Evolutionary conservation across 2,797 vertebrate genomes (phyloP), one percentile per base, ranked within the genome.

Genomic region (Sarcoramphus papa): DNA sequence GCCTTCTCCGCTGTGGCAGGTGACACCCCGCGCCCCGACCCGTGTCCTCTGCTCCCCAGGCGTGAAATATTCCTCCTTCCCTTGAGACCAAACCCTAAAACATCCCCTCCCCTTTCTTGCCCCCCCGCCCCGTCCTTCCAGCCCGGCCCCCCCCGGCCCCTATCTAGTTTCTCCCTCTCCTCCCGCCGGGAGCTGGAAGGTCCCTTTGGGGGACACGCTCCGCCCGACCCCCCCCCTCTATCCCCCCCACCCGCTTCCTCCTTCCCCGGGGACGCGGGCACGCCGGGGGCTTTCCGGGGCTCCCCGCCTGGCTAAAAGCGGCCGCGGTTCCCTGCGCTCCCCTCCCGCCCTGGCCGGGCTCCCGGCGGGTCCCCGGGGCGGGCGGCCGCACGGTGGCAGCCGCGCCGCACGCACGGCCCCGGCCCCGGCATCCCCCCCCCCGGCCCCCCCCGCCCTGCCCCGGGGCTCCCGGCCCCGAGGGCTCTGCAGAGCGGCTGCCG

Each of bases 361-460:
- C 35, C 64, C 40, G 25, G 53, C 10, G 33, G 48, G 28, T 53
- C 40, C 84, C 80, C 51, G 62, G 93, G 94, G 31, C 79, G 16
- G 25, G 2, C 3, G 69, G 91, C 77, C 98, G 95, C 97, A 95
- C 96, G 98, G 96, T 97, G 98, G 98, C 97, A 97, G 84, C 94
- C 95, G 81, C 73, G 31, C 73, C 73, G 92, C 95, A 9, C 65
- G 59, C 51, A 89, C 64, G 7, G 69, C 68, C 14, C 67, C 81
- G 56, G 51, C 4, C 20, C 33, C 51, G 10, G 3, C n/a, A 2
- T 23, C 37, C 22, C 14, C 22, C 8, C 20, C 20, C 37, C 37
- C 37, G 37, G 20, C 35, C 14, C 51, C 70, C 10, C 30, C 43
- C 6, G 10, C 28, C 28, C 51, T 16, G 14, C 40, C 54, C 40